Base-by-base conservation (phyloP, 2,797 vertebrate genomes). In the Euthynnus affinis region DNA sequence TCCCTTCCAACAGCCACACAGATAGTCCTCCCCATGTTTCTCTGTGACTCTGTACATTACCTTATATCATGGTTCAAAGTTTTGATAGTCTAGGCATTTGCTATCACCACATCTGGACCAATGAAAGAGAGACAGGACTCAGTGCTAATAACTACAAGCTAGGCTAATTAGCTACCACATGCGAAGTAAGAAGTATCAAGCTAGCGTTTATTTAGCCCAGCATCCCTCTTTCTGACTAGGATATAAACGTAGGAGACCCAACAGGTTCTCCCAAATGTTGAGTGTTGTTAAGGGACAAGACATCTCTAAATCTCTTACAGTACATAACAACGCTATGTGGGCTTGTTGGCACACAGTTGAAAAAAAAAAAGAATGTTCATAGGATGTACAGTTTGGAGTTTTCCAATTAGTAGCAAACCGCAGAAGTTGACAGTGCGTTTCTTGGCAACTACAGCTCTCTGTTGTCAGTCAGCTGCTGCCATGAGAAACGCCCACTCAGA, bases 41-140 rank as follows among this genome's bases (percentile, higher is more conserved):
- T 49, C 8, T 49, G 18, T 18, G 12, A 42, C 4, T 42, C 40
- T 14, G 40, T 20, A 20, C 6, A 49, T 20, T 49, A 48, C 46
- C 6, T 17, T 48, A 22, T 52, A 52, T 51, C n/a, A 23, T 23
- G 15, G 5, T 20, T 49, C 2, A 49, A 49, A 49, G 55, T 15
- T 58, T 49, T 27, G 22, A 48, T 32, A 63, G 44, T 48, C 40
- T 56, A 32, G 18, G 22, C 34, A 44, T 59, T 65, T 65, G 25
- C 25, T 25, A 3, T 78, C 53, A 23, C 25, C 64, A 46, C 56
- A 61, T 61, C n/a, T 48, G 46, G 34, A 20, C n/a, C 25, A 14
- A 37, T 9, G 9, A 18, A 42, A n/a, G 44, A 66, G 17, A 58
- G 6, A 52, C n/a, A 23, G 1, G 40, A 60, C n/a, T 22, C 12